Base-by-base conservation (phyloP, 2,113 vertebrate species). In the Gymnarchus niloticus region DNA sequence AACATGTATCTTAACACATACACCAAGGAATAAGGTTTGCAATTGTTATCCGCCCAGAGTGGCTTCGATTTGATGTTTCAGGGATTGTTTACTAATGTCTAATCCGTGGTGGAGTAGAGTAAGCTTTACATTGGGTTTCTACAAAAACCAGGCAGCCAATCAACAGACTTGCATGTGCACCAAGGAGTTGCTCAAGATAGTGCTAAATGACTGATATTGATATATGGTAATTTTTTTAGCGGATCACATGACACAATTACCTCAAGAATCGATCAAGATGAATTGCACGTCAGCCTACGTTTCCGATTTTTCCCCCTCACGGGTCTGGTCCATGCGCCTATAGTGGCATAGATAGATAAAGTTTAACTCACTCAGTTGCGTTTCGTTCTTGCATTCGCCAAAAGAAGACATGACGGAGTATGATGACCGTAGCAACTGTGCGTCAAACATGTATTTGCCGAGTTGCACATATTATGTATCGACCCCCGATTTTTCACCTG, bases 171-270 rank as follows among this genome's bases (percentile, higher is more conserved):
- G 88, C 90, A 90, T 86, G 91, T 91, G 92, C 93, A 93, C 93
- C 85, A 89, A 92, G 91, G 93, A 92, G 92, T 92, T 92, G 89
- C 90, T 92, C 91, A 91, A 94, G 93, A 94, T 94, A 93, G 95
- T 96, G 96, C 94, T 94, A 95, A 96, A 96, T 95, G 95, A 94
- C 95, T 95, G 96, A 97, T 98, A 97, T 96, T 98, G 97, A 98
- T 99, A 96, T 97, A 97, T 98, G 97, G 97, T 97, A 97, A 97
- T 99, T 97, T 96, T 96, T 97, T 94, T 95, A 96, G 96, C 93
- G 96, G 96, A 97, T 99, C 98, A 99, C 98, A 97, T 99, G 98
- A 99, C 98, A 96, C 96, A 96, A 98, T 99, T 98, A 97, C 97
- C 97, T 96, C 97, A 95, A 96, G 98, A 98, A 98, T 99, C 98